phyloP scores from a whole-genome alignment of 2,113 vertebrate genomes.

The Naja naja region DNA sequence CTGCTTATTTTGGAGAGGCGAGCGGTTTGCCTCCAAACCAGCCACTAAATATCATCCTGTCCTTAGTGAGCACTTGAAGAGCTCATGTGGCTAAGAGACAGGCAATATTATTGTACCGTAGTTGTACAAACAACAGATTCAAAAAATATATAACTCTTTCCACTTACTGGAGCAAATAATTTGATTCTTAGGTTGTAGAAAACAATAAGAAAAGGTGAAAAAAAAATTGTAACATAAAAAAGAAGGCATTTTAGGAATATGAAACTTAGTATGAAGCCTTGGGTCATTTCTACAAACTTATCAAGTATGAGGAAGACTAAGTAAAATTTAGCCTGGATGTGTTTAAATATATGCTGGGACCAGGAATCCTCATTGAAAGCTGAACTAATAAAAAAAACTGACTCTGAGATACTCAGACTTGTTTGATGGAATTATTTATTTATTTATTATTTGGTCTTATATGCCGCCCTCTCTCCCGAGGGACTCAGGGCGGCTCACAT shows the following conservation, averaged over 20 bases:
- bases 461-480: too few species aligned
- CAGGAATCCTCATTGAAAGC: not conserved
- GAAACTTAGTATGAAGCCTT: too few species aligned
- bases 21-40: not conserved
- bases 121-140: not conserved
- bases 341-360: not conserved
- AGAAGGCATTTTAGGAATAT: too few species aligned
- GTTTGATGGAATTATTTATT: too few species aligned
- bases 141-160: not conserved
- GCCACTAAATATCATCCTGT: not conserved
- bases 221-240: too few species aligned
- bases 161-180: not conserved
- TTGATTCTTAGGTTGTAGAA: not conserved
- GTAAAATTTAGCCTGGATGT: not conserved
- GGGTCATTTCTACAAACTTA: too few species aligned
- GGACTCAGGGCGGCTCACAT: too few species aligned
- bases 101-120: not conserved
- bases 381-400: not conserved
- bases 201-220: not conserved
- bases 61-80: not conserved
- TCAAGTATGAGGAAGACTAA: too few species aligned
- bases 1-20: not conserved
- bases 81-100: not conserved
- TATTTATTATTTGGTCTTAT: too few species aligned
- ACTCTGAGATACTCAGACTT: not conserved